Conservation (phyloP, 2,113 vertebrate genomes). For the Leucoraja erinaceus region DNA sequence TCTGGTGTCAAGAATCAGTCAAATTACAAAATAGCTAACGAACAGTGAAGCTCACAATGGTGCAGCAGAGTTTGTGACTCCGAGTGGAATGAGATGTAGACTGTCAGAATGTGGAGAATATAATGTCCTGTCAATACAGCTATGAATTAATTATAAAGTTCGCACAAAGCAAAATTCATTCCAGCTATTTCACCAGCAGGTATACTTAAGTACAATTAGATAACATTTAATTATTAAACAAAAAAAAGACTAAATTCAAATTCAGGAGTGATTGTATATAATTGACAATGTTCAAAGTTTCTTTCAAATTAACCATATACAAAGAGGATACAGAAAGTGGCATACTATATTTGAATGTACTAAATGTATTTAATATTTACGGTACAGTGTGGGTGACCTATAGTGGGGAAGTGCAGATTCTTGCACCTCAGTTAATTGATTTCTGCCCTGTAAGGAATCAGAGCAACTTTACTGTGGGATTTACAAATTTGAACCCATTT, state of each 20-base stretch:
- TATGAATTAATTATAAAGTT: background rate
- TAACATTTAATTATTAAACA: background rate
- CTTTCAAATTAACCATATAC: background rate
- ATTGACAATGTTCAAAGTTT: background rate
- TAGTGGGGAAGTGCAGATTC: background rate
- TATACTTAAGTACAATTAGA: background rate
- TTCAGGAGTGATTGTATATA: background rate
- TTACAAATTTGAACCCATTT: background rate
- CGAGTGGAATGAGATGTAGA: background rate
- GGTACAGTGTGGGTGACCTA: background rate
- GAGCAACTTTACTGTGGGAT: background rate
- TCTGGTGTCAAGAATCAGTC: constrained; percentile 14
- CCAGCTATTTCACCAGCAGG: background rate
- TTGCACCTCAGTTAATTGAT: background rate
- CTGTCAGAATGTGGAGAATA: background rate
- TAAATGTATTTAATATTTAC: background rate
- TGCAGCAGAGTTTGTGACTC: background rate
- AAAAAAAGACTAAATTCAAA: background rate
- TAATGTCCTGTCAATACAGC: background rate
- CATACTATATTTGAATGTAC: background rate
- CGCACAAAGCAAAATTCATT: background rate
- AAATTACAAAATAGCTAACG: background rate
- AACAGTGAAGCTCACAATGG: background rate
- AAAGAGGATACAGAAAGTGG: background rate
- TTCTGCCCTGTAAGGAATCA: background rate